Evolutionary conservation across 1,140 invertebrate genomes (phyloP).

Genomic region (Drosophila orosa): DNA sequence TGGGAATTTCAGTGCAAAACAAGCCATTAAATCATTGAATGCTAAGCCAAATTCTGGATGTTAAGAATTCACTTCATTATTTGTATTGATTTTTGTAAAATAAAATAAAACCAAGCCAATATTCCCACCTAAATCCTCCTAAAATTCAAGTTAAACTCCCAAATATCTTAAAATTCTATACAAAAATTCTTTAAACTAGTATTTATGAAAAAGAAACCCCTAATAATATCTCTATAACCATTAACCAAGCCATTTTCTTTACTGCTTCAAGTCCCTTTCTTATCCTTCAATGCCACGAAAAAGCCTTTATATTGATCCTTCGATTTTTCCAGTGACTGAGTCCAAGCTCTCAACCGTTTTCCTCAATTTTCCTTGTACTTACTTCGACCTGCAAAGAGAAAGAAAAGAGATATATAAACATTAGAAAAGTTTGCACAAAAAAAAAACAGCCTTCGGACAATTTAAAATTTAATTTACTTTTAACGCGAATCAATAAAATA

Average conservation of each 20-base stretch:
- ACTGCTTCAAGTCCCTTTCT: neutral
- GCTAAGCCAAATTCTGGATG: no score
- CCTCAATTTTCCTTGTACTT: slow-evolving; percentile 53
- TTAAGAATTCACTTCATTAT: no score
- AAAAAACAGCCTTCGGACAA: slow-evolving; percentile 19
- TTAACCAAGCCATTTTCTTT: neutral
- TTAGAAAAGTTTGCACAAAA: slow-evolving; percentile 37
- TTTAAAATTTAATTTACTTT: slow-evolving; percentile 74
- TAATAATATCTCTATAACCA: no score
- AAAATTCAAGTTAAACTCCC: no score
- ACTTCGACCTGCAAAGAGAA: slow-evolving; percentile 83
- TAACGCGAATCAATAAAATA: slow-evolving; percentile 84
- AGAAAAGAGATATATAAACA: slow-evolving; percentile 27
- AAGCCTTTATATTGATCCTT: slow-evolving; percentile 18
- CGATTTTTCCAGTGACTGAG: slow-evolving; percentile 10
- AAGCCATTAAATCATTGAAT: no score
- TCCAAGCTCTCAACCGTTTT: neutral
- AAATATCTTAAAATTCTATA: neutral
- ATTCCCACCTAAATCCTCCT: no score
- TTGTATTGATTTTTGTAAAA: no score
- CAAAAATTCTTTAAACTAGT: neutral
- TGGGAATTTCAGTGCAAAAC: no score
- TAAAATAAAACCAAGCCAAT: no score
- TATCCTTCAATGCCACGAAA: neutral
- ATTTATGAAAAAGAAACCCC: neutral